Evolutionary conservation across 1,140 invertebrate species (phyloP), one percentile per base, ranked within the genome.

Genomic region (Zaprionus gabonicus): DNA sequence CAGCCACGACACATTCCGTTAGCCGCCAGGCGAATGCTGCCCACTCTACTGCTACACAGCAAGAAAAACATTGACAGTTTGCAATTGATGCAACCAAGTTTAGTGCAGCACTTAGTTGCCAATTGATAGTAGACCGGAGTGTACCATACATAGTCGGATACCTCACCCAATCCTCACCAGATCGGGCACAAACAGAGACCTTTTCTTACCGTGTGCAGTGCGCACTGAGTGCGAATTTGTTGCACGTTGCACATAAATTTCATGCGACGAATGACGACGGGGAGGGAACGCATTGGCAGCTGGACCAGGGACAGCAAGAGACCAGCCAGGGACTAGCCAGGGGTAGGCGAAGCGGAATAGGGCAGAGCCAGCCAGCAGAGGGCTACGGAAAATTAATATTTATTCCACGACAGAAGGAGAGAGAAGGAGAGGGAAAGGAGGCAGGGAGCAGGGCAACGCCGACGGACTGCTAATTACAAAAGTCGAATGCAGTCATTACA

Each of bases 401-500:
- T 86, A 86, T 88, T 83, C 34, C 41, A 46, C n/a, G 41, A 46
- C 44, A 38, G 46, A 31, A 41, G 55, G 36, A 44, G 51, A 17
- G 25, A 20, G 51, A 34, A 9, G 20, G 10, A 41, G 57, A 23
- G 55, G 31, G n/a, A 20, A 28, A n/a, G 41, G 41, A n/a, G 7
- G 38, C 0, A 5, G 6, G 9, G 31, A 3, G 28, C 38, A 65
- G 38, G 41, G 34, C 55, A 44, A 46, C 72, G 3, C 58, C 78
- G 82, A 82, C 74, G 74, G 80, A 72, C 78, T 91, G 87, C 86
- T 91, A 91, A 91, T 91, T 91, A 91, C 87, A 87, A 91, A 86
- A 86, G 86, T 91, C 86, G 87, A 90, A 90, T 90, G 87, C 84
- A 90, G 86, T 91, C 82, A 90, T 90, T 90, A 91, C 86, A 90